A percentile compares a stretch with the other conserved stretches of the same genome.
These are phyloP conservation scores for Drosophila prolongata DNA, from an alignment of 2,888 invertebrate species.

Conservation along the genomic window DNA sequence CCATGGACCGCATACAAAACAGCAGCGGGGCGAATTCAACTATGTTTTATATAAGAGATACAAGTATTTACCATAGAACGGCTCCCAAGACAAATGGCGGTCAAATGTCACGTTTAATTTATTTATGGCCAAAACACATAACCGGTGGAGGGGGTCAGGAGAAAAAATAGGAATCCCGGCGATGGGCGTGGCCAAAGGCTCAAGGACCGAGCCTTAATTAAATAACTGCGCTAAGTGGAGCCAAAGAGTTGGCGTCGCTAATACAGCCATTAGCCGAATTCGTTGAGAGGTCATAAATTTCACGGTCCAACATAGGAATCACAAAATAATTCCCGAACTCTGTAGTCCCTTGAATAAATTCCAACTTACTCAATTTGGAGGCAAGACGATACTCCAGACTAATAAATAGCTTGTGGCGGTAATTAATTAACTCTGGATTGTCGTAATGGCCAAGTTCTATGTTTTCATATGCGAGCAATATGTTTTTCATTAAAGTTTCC, in stretches of 20 bases:
- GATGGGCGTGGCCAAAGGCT: slow-evolving; percentile 25
- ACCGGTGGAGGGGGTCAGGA: slow-evolving; percentile 4
- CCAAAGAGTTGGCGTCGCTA: slow-evolving; percentile 69
- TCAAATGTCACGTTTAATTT: slow-evolving; percentile 78
- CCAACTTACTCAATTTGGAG: slow-evolving; percentile 10
- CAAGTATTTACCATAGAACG: slow-evolving; percentile 61
- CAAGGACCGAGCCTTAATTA: slow-evolving; percentile 59
- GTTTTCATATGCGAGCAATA: slow-evolving; percentile 13
- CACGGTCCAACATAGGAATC: slow-evolving; percentile 18
- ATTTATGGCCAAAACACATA: slow-evolving; percentile 60
- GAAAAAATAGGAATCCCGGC: neutral
- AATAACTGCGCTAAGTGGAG: slow-evolving; percentile 71
- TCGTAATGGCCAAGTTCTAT: neutral
- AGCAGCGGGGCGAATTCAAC: slow-evolving; percentile 23
- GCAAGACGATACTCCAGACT: slow-evolving; percentile 16
- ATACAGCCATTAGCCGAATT: slow-evolving; percentile 68
- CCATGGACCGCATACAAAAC: slow-evolving; percentile 61
- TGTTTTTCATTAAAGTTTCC: neutral
- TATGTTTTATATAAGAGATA: slow-evolving; percentile 46
- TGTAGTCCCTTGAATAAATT: slow-evolving; percentile 13
- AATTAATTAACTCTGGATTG: slow-evolving; percentile 30
- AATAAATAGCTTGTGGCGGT: slow-evolving; percentile 17
- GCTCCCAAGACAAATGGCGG: slow-evolving; percentile 74
- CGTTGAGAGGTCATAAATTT: slow-evolving; percentile 64
- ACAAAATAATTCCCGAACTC: slow-evolving; percentile 27